Base-by-base conservation (phyloP, 1,140 invertebrate species). In the Cotesia glomerata region DNA sequence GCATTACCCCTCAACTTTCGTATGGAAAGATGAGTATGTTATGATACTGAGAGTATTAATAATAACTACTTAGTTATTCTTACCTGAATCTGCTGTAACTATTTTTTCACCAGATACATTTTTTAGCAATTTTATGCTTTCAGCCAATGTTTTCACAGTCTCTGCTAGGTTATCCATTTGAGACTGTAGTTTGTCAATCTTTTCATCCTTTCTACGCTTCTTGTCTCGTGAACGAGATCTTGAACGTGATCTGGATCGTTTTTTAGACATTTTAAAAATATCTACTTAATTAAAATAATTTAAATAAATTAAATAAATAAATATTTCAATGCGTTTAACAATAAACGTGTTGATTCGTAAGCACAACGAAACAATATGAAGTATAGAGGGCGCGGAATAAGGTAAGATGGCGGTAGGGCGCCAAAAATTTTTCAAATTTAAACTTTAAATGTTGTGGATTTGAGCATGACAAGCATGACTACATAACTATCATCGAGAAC, bases 361-460 rank as follows among this genome's bases (percentile, higher is more conserved):
- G 51, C 51, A 54, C 51, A 54, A 54, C 51, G 51, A 54, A 59
- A 32, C 56, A 59, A 59, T 59, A 59, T 59, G 56, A 26, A 11
- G 5, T 54, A 32, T 32, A 59, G 56, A 11, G 14, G 26, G 56
- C 56, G 14, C 11, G 0, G 4, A 7, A 11, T 1, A 7, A 32
- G 56, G 18, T 16, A 59, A 32, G 56, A 59, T 16, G 56, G 18
- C 26, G 56, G 2, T 32, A 16, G 26, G 56, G 56, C 18, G 56
- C 18, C 18, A 59, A 13, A 59, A 16, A 36, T 4, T 5, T 1
- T 11, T 3, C 16, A 26, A 59, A 18, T 59, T 32, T 4, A 26
- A 26, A 11, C 56, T 59, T 59, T 59, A 59, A 59, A 59, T 11
- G 56, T 59, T 59, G 56, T 59, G 56, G 18, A 54, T 54, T 14